phyloP scores from a whole-genome alignment of 2,888 invertebrate species.

The Brachylomia viminalis region DNA sequence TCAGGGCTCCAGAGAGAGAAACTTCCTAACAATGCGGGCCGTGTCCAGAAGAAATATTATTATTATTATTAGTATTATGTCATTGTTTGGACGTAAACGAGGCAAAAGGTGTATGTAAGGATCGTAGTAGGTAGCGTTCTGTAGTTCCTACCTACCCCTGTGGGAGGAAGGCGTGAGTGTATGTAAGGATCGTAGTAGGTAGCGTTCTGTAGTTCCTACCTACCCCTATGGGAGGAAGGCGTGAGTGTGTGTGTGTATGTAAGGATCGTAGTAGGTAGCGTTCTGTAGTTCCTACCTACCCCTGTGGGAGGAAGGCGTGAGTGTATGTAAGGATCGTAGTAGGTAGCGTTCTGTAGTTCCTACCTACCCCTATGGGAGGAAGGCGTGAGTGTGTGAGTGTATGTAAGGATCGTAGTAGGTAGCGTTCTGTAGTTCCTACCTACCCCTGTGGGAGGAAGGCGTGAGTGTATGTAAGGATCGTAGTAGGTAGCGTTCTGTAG shows the following conservation, averaged over 20 bases:
- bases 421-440: too few species aligned
- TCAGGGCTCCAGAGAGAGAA: too few species aligned
- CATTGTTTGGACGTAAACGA: neutral
- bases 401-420: neutral
- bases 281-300: too few species aligned
- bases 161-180: neutral
- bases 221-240: neutral
- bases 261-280: neutral
- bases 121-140: neutral
- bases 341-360: neutral
- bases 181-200: neutral
- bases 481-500: neutral
- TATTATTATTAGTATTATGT: neutral
- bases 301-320: neutral
- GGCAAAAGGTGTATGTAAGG: neutral
- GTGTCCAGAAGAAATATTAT: too few species aligned
- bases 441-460: neutral
- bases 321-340: neutral
- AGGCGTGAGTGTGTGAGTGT: neutral
- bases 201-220: too few species aligned
- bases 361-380: neutral
- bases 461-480: too few species aligned
- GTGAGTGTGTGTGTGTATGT: too few species aligned
- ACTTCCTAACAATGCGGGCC: too few species aligned
- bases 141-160: too few species aligned